phyloP scores from a whole-genome alignment of 2,113 vertebrate species.

The Neoarius graeffei region DNA sequence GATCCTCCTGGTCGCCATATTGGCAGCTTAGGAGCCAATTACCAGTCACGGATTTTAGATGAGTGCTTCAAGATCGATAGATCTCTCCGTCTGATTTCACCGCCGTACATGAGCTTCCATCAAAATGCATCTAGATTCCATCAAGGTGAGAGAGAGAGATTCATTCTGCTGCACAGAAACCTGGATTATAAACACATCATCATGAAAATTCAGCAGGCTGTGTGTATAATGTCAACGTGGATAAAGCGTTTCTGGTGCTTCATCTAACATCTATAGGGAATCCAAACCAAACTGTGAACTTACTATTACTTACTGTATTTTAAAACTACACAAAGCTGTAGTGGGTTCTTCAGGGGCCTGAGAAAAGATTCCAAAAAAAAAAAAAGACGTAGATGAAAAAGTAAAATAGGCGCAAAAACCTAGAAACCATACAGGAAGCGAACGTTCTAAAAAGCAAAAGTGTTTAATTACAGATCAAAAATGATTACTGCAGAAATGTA shows the following conservation, averaged over 20 bases:
- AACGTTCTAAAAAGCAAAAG: background rate
- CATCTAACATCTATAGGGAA: background rate
- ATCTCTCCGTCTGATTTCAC: slow-evolving; percentile 39
- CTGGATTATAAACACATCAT: too few species aligned
- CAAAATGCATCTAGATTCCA: background rate
- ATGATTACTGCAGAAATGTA: too few species aligned
- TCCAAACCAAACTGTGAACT: background rate
- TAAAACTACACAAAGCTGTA: background rate
- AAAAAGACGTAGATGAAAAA: background rate
- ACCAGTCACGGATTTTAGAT: slow-evolving; percentile 43
- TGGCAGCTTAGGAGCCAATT: slow-evolving; percentile 32
- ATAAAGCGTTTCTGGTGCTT: background rate
- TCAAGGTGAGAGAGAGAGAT: background rate
- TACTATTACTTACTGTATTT: background rate
- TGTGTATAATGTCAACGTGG: background rate
- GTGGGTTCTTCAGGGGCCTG: background rate
- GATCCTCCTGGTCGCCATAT: background rate
- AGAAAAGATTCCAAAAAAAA: background rate
- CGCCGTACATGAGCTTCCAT: background rate
- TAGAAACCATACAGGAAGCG: background rate
- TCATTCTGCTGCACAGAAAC: background rate
- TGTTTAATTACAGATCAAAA: background rate
- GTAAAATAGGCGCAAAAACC: background rate
- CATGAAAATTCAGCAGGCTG: too few species aligned
- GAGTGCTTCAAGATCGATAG: slow-evolving; percentile 43